These are phyloP conservation scores for Lepeophtheirus salmonis DNA, from an alignment of 1,140 invertebrate genomes.

Conservation along the genomic window DNA sequence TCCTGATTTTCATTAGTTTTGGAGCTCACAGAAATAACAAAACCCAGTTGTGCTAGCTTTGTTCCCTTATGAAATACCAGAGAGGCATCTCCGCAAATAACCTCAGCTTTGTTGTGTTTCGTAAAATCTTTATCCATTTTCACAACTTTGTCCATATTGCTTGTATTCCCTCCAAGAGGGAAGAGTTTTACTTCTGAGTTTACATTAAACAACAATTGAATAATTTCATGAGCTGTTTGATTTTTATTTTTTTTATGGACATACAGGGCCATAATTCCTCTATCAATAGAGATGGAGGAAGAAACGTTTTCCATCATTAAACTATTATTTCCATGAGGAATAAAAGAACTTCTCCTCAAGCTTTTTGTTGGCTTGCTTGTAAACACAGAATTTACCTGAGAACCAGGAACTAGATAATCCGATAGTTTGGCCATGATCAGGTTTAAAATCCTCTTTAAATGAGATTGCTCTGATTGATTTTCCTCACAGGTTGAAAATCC, in stretches of 20 bases:
- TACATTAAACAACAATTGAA: constrained; percentile 27
- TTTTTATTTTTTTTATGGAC: constrained; percentile 29
- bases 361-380: background rate
- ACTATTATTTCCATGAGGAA: background rate
- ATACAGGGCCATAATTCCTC: constrained; percentile 26
- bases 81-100: constrained; percentile 24
- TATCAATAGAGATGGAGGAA: no score
- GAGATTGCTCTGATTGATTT: background rate
- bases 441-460: constrained; percentile 24
- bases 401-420: constrained; percentile 30
- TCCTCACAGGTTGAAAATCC: constrained; percentile 22
- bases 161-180: constrained; percentile 24
- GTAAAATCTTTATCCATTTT: constrained; percentile 28
- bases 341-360: background rate
- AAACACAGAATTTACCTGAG: background rate
- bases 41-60: constrained; percentile 29
- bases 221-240: constrained; percentile 29
- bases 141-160: constrained; percentile 27
- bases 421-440: constrained; percentile 29
- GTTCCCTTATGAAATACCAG: constrained; percentile 27
- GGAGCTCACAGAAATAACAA: constrained; percentile 27
- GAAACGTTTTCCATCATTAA: background rate
- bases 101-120: constrained; percentile 27
- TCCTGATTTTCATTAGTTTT: constrained; percentile 6
- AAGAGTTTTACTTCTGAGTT: constrained; percentile 28